Base-by-base conservation (phyloP, 2,888 invertebrate genomes). In the Steinernema scapterisci region DNA sequence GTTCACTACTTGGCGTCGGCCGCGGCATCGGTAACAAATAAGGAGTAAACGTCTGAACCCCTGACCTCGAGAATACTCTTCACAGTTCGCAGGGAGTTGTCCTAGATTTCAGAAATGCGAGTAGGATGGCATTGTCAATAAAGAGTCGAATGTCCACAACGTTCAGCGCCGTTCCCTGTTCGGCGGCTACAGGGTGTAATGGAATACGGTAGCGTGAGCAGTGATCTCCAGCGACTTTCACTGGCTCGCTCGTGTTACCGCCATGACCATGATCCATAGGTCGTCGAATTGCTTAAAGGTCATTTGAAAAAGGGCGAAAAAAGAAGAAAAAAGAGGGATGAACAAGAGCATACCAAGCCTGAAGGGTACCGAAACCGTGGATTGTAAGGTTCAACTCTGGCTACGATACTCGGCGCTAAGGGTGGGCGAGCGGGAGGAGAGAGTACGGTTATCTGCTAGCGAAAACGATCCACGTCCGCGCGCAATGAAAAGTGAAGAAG, bases 61-160 rank as follows among this genome's bases (percentile, higher is more conserved):
- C 63, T 63, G 63, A 63, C 63, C 63, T 63, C 63, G 63, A 63
- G 63, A 63, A 63, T 31, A 63, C 63, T 63, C 63, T 63, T 31
- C 63, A 63, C 63, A 52, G 23, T 25, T 63, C 63, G 63, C 63
- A 25, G 31, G 11, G 63, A 27, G 63, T 31, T 63, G 63, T 63
- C 25, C 63, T 63, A 63, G 63, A 31, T 63, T 63, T 31, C 54
- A 25, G 54, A 25, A 16, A 54, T 21, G 54, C 54, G 54, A 23
- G 54, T 23, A 48, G 48, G 48, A 48, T 48, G 25, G 38, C 63
- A 16, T 27, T 27, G 63, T 63, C 31, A 31, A 63, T 63, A 63
- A 38, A 63, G 27, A 31, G 1, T 11, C 9, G 31, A 16, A 19
- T 25, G 31, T 63, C 63, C 63, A 63, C 16, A 63, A 63, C 38